Base-by-base conservation (phyloP, 2,113 vertebrate species). In the Agapornis roseicollis region DNA sequence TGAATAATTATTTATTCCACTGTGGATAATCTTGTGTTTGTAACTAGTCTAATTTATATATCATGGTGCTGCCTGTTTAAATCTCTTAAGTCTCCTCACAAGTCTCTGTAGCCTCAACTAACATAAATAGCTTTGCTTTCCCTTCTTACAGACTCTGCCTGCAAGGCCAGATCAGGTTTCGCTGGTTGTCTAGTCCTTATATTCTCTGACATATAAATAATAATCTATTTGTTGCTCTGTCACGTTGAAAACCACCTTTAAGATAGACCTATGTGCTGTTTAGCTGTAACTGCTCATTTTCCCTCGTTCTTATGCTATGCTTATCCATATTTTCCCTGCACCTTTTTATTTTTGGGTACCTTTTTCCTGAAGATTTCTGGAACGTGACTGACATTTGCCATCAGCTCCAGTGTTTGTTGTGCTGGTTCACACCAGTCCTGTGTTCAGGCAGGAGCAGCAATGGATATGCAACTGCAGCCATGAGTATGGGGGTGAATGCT, bases 1-100 rank as follows among this genome's bases (percentile, higher is more conserved):
- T 94, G 90, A 94, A 94, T 96, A 96, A 97, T 97, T 96, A 92
- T 95, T 96, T 94, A 93, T 93, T 94, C 93, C 88, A 39, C 69
- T 88, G 92, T 95, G 92, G 71, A 84, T 92, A 90, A 94, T 91
- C 91, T 86, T 74, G 76, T 91, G 82, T 94, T 95, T 95, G 90
- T 94, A 92, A 93, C 88, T 78, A 53, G 46, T 88, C 79, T 93
- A 88, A 96, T 96, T 96, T 90, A 88, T 94, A 89, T 88, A 95
- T 64, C 29, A 1, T 17, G n/a, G 33, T 64, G 76, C 85, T 88
- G 95, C 69, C 60, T 83, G 68, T 89, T 95, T 80, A 96, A 91
- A 93, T 91, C 91, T 94, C 85, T 61, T 95, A 88, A 96, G 85
- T 80, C 76, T 93, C 52, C 82, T 96, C 85, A 37, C 74, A 88